phyloP scores from a whole-genome alignment of 2,113 vertebrate species.

The pig (Sus scrofa) region DNA sequence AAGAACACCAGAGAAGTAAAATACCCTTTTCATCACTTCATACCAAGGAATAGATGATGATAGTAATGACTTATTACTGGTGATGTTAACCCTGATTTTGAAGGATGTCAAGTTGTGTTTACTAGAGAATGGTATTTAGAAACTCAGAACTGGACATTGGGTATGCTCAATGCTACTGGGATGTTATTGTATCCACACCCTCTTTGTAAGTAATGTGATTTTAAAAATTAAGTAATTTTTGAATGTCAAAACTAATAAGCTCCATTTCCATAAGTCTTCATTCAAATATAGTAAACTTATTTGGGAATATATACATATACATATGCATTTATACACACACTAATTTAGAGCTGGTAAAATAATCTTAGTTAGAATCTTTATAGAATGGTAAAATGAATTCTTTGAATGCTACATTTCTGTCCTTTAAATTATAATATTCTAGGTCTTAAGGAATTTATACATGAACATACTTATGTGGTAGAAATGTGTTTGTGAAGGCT shows the following conservation, averaged over 20 bases:
- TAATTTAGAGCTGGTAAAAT: slow-evolving; percentile 39
- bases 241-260: background rate
- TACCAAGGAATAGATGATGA: background rate
- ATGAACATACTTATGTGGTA: background rate
- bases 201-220: background rate
- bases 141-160: background rate
- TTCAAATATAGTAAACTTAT: background rate
- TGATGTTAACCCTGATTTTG: background rate
- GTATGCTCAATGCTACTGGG: background rate
- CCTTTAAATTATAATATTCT: slow-evolving; percentile 7
- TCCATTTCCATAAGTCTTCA: background rate
- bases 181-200: background rate
- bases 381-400: background rate
- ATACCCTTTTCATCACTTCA: background rate
- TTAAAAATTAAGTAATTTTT: slow-evolving; percentile 39
- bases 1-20: slow-evolving; percentile 23
- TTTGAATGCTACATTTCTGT: slow-evolving; percentile 25
- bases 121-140: slow-evolving; percentile 30
- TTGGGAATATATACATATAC: background rate
- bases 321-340: background rate
- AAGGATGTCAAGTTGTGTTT: background rate
- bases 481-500: background rate
- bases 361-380: background rate
- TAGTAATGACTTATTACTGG: slow-evolving; percentile 5
- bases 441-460: background rate